Evolutionary conservation across 2,888 invertebrate species (phyloP), one percentile per base, ranked within the genome.

Genomic region (Suillia variegata): DNA sequence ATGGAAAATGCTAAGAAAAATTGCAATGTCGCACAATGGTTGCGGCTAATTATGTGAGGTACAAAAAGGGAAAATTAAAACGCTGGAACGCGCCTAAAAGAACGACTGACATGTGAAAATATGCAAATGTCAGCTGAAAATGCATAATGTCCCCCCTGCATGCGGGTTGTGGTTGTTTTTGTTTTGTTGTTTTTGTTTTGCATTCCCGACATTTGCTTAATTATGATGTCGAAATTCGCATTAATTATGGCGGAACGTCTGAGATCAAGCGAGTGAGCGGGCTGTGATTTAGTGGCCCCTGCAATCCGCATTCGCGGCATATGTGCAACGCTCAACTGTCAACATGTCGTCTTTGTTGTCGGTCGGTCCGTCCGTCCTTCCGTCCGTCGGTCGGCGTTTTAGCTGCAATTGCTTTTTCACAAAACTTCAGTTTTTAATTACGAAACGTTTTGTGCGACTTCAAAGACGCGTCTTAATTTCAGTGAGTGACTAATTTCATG

Each of bases 41-140:
- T 52, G 20, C 38, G 33, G 33, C 18, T 31, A 20, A 51, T 17
- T 15, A 26, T 38, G 10, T 13, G 15, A 13, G 12, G 24, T 20
- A 13, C 15, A 53, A 18, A 15, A 52, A 24, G 53, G 15, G 53
- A n/a, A n/a, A n/a, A n/a, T n/a, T n/a, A n/a, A n/a, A n/a, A n/a
- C n/a, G n/a, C n/a, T n/a, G 45, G 60, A 67, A 70, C 64, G 61
- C 68, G 59, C 59, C 63, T 59, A 54, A 59, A 33, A 20, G 63
- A 58, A 62, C 65, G 72, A 73, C 65, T 75, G 74, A 74, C 74
- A 74, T 75, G 74, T 75, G 73, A 74, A 74, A 74, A 73, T 71
- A 73, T 73, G 71, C 75, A 73, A 75, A 75, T 69, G 73, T 70
- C 71, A 67, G 12, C 24, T 31, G 17, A 18, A 33, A 52, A 31